These are phyloP conservation scores for Pristionchus japonicus DNA, from an alignment of 2,888 invertebrate species.

Conservation along the genomic window DNA sequence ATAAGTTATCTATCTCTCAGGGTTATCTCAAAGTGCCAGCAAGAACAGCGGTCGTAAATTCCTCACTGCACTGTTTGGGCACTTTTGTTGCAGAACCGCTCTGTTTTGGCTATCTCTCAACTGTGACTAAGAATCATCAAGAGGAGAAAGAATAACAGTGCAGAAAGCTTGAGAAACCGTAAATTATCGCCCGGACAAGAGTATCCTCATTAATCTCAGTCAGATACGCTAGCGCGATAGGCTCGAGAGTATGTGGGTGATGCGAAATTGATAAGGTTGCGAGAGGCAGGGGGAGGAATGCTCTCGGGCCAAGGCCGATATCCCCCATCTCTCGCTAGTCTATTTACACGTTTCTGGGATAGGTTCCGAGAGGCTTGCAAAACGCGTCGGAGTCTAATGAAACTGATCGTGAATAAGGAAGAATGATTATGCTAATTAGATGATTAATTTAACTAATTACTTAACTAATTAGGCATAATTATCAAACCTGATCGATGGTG, in stretches of 20 bases:
- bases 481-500: constrained; percentile 51
- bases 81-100: background rate
- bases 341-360: background rate
- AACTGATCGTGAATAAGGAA: background rate
- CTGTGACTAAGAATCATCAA: background rate
- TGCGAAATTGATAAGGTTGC: constrained; percentile 40
- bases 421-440: no score
- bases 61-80: background rate
- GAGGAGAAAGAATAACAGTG: no score
- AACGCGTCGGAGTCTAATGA: background rate
- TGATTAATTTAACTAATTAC: no score
- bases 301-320: constrained; percentile 3
- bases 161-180: no score
- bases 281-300: background rate
- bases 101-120: no score
- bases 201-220: background rate
- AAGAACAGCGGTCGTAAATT: background rate
- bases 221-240: background rate
- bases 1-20: constrained; percentile 3
- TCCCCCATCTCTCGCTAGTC: background rate
- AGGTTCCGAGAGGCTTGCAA: background rate
- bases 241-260: background rate
- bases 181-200: background rate
- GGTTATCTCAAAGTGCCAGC: background rate
- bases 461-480: no score